Evolutionary conservation across 2,113 vertebrate species (phyloP), one percentile per base, ranked within the genome.

Genomic region (Lucifuga dentata): DNA sequence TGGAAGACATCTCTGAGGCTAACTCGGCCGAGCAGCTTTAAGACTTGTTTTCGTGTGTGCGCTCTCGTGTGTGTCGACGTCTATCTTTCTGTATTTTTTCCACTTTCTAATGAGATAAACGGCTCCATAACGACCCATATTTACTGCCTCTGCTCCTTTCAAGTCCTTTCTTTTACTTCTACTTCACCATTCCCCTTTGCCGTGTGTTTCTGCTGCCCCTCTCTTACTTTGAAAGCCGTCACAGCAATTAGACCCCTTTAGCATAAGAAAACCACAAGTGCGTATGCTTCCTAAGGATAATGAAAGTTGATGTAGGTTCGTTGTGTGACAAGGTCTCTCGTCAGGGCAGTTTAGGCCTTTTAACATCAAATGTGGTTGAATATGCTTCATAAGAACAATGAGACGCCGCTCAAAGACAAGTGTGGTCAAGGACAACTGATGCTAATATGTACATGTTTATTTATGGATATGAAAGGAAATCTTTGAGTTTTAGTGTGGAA

Each of bases 1-100:
- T 90, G 90, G 89, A 90, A 90, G 86, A 90, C 86, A 86, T 87
- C 85, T 86, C 83, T 78, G 76, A 66, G 72, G 56, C 85, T 55
- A 53, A 76, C 70, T 70, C 32, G 40, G 55, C 41, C 53, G 11
- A 24, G 10, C 33, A 67, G 64, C 69, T 69, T 29, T 45, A 50
- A 21, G 8, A 1, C 40, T 71, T 55, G 56, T 63, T 19, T 62
- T 33, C 41, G 50, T 39, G 39, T 41, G 61, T 64, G 57, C 32
- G 19, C 52, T n/a, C 46, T 3, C 55, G 56, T 5, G 3, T 41
- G 58, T 43, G 46, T 58, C 20, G 51, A 17, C 13, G 35, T 33
- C 26, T 46, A 20, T 29, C 40, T 74, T 74, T 83, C 53, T 66
- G 61, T 57, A 48, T 38, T 1, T 7, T n/a, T 19, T 12, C 33